These are phyloP conservation scores for Drosophila orosa DNA, from an alignment of 1,140 invertebrate genomes.

Conservation along the genomic window DNA sequence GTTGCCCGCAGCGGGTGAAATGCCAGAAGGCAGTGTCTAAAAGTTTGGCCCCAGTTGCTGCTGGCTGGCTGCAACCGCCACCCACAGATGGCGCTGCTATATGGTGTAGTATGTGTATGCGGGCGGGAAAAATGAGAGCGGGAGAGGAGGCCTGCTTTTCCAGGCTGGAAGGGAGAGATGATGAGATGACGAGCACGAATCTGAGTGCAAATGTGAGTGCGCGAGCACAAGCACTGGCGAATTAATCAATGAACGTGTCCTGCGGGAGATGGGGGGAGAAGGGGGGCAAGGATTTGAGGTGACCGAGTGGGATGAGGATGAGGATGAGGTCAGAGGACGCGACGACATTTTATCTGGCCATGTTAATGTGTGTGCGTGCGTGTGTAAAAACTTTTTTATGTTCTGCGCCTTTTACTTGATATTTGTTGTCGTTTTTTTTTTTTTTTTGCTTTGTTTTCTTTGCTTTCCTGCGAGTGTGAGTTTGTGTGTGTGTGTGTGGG, in stretches of 20 bases:
- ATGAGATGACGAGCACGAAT: slow-evolving; percentile 46
- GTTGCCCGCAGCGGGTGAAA: slow-evolving; percentile 16
- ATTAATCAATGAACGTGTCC: slow-evolving; percentile 79
- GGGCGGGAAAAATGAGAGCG: slow-evolving; percentile 11
- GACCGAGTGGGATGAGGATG: slow-evolving; percentile 1
- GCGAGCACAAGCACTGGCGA: slow-evolving; percentile 58
- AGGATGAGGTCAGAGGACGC: slow-evolving; percentile 49
- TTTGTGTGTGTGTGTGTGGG: slow-evolving; percentile 8
- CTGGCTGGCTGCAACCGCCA: slow-evolving; percentile 12
- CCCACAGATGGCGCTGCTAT: slow-evolving; percentile 37
- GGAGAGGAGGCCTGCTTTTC: slow-evolving; percentile 28
- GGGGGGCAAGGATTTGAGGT: background rate
- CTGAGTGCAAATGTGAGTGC: slow-evolving; percentile 63
- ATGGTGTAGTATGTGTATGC: slow-evolving; percentile 31
- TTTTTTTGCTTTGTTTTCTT: slow-evolving; percentile 12
- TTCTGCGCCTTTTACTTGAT: slow-evolving; percentile 45
- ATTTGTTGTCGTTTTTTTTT: slow-evolving; percentile 33
- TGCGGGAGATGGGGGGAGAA: slow-evolving; percentile 42
- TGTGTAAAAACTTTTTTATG: slow-evolving; percentile 52
- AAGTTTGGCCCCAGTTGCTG: slow-evolving; percentile 8
- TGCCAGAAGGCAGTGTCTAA: slow-evolving; percentile 40
- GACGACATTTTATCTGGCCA: slow-evolving; percentile 41
- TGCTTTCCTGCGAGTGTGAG: slow-evolving; percentile 2
- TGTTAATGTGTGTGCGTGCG: slow-evolving; percentile 42
- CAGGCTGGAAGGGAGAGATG: slow-evolving; percentile 56